phyloP scores from a whole-genome alignment of 2,113 vertebrate genomes.

The Neolamprologus fasciatus region DNA sequence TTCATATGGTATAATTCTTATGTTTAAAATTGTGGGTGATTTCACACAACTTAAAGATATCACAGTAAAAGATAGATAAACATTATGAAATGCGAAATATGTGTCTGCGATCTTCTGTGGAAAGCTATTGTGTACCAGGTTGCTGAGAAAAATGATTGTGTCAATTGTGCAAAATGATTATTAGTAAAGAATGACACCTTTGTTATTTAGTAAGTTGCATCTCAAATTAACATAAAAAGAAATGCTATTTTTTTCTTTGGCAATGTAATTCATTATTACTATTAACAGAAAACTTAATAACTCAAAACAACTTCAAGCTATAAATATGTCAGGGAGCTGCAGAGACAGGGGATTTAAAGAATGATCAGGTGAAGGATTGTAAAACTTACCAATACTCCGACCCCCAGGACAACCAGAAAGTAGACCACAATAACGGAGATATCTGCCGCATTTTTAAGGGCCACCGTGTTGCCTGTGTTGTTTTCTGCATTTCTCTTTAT shows the following conservation, averaged over 20 bases:
- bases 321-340: background rate
- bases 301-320: background rate
- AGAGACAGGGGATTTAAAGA: background rate
- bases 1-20: background rate
- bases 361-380: background rate
- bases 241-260: background rate
- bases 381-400: conserved; percentile 87
- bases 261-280: background rate
- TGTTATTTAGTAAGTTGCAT: background rate
- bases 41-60: background rate
- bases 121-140: background rate
- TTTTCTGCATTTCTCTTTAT: background rate
- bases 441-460: conserved; percentile 83
- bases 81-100: background rate
- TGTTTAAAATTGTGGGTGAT: background rate
- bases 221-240: background rate
- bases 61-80: background rate
- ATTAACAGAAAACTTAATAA: background rate
- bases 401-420: conserved; percentile 86
- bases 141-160: background rate
- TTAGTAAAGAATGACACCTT: background rate
- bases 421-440: conserved; percentile 92
- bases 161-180: background rate
- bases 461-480: background rate
- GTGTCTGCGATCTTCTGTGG: background rate